Evolutionary conservation across 1,140 invertebrate genomes (phyloP), one percentile per base, ranked within the genome.

Genomic region (Drusus annulatus): DNA sequence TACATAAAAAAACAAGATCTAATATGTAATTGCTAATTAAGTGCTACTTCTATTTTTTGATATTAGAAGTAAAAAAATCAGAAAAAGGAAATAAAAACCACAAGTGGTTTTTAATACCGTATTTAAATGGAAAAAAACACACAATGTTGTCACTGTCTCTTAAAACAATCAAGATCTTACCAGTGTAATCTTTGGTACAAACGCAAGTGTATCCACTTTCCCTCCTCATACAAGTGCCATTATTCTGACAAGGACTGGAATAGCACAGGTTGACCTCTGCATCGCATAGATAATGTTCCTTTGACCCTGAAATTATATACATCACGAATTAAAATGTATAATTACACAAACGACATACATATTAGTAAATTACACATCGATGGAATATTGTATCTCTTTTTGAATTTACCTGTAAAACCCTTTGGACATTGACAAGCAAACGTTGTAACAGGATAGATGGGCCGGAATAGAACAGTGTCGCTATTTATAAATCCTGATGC

Each of bases 231-330:
- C 98, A 99, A 0, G 93, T 95, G 0, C 98, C 98, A 36, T 95
- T 95, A 86, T 97, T 96, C 84, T 92, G 89, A 87, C 98, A 99
- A 0, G 98, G 98, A 84, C 95, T 96, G 1, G 97, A 98, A 86
- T 99, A 99, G 86, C 98, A 99, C 0, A 99, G 88, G 89, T 99
- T 98, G 0, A 99, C 96, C 87, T 99, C 98, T 0, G 96, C 97
- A 86, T 99, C 98, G 86, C 98, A 99, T 60, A 98, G 90, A 84
- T 98, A 98, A 85, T 97, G 95, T 84, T 97, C 96, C 74, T 93
- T 92, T 81, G 96, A 96, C n/a, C 96, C 96, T 89, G 87, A 86
- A 84, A 71, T 3, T 28, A 73, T 3, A 51, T 51, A 5, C 1
- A 69, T 73, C 3, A 56, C 31, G 8, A 23, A 21, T 56, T 54